phyloP scores from a whole-genome alignment of 2,797 vertebrate species.

The Malacoraja senta region DNA sequence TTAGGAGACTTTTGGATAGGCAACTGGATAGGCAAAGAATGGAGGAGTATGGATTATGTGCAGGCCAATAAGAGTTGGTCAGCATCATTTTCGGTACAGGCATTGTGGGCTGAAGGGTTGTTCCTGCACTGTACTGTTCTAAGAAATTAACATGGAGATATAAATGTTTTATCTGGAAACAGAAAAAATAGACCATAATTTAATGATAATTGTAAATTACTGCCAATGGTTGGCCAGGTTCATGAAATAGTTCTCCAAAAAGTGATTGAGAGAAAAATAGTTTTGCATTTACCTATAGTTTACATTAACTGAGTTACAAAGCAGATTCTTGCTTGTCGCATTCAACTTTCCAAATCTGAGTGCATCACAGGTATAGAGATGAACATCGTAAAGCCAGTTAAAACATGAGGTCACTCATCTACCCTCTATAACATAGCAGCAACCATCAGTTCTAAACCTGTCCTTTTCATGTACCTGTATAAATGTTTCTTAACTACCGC shows the following conservation, averaged over 20 bases:
- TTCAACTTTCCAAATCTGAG: background rate
- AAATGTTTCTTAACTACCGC: too few relatives aligned
- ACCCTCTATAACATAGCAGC: background rate
- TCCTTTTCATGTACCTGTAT: too few relatives aligned
- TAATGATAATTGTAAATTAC: background rate
- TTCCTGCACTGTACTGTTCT: background rate
- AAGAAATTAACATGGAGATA: background rate
- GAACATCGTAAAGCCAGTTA: background rate
- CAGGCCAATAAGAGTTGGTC: too few relatives aligned
- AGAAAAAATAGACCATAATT: background rate
- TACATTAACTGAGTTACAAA: background rate
- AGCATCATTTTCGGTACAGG: too few relatives aligned
- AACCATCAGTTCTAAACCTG: background rate
- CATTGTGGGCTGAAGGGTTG: too few relatives aligned
- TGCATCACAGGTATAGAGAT: background rate
- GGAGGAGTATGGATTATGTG: too few relatives aligned
- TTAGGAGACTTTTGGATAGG: too few relatives aligned
- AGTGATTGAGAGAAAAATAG: background rate
- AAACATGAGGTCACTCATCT: background rate
- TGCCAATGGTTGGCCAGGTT: background rate
- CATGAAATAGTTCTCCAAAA: background rate
- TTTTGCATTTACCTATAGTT: background rate
- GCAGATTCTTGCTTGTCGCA: background rate
- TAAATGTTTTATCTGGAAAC: background rate
- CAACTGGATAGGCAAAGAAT: too few relatives aligned